phyloP scores from a whole-genome alignment of 1,140 invertebrate genomes.

The Drosophila ironensis region DNA sequence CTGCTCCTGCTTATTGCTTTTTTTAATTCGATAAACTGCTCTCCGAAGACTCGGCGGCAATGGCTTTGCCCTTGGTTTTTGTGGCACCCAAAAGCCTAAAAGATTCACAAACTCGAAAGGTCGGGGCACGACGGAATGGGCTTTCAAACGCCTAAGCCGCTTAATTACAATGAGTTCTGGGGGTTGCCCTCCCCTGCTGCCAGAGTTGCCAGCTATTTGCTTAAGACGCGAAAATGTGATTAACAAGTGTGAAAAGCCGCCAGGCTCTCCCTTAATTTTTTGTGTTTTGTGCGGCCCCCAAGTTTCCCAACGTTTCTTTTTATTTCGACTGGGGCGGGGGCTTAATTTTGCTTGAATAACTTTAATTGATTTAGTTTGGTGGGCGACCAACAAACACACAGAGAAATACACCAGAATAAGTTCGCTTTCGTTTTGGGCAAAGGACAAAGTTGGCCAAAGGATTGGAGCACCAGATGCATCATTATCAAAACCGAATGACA shows the following conservation, averaged over 20 bases:
- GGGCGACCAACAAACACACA: no score
- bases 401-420: no score
- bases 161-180: slow-evolving; percentile 72
- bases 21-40: slow-evolving; percentile 79
- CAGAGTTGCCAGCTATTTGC: slow-evolving; percentile 61
- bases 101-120: slow-evolving; percentile 6
- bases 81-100: slow-evolving; percentile 60
- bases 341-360: slow-evolving; percentile 71
- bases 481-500: slow-evolving; percentile 75
- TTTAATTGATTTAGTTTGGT: slow-evolving; percentile 78
- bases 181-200: no score
- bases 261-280: slow-evolving; percentile 37
- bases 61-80: slow-evolving; percentile 41
- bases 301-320: slow-evolving; percentile 15
- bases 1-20: slow-evolving; percentile 46
- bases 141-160: slow-evolving; percentile 67
- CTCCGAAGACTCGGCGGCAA: slow-evolving; percentile 55
- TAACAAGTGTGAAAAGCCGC: slow-evolving; percentile 79
- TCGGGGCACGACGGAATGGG: neutral
- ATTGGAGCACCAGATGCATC: slow-evolving; percentile 69
- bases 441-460: slow-evolving; percentile 64
- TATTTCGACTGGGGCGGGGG: slow-evolving; percentile 17
- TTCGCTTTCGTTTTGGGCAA: slow-evolving; percentile 10
- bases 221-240: slow-evolving; percentile 80
- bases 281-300: slow-evolving; percentile 33